Conservation (phyloP, 2,888 invertebrate species). For the Eupithecia abbreviata region DNA sequence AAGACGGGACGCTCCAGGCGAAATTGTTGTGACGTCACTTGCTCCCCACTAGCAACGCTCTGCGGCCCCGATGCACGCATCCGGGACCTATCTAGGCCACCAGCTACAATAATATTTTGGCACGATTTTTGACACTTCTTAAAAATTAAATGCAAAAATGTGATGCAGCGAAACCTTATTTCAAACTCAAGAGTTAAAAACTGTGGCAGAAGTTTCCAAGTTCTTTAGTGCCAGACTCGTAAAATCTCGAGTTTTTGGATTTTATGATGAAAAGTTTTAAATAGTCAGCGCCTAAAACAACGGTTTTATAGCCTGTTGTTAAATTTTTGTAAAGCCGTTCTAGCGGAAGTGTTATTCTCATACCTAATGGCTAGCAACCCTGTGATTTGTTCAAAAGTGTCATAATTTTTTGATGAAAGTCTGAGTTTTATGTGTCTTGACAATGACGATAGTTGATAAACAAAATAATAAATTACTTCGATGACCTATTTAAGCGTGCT, state of each 20-base stretch:
- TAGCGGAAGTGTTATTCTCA: neutral
- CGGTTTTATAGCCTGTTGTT: conserved; percentile 2
- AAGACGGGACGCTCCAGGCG: conserved; percentile 54
- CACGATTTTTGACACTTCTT: conserved; percentile 28
- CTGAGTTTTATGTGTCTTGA: neutral
- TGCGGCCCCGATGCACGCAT: conserved; percentile 55
- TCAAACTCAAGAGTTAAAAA: conserved; percentile 18
- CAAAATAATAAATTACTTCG: neutral
- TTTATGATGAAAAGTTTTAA: conserved; percentile 17
- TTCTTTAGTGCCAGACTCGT: conserved; percentile 17
- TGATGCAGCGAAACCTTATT: conserved; percentile 1
- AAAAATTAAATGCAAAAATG: conserved; percentile 13
- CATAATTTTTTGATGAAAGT: neutral
- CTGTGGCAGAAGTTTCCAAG: conserved; percentile 23
- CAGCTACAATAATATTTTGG: conserved; percentile 35
- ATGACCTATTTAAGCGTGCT: neutral
- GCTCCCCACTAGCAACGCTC: conserved; percentile 49
- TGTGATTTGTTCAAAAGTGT: neutral
- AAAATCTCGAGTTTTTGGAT: conserved; percentile 12
- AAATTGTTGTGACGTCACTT: conserved; percentile 57
- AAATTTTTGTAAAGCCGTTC: neutral
- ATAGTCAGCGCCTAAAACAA: conserved; percentile 14
- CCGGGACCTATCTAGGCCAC: conserved; percentile 60
- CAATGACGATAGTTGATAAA: neutral
- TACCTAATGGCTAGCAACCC: neutral